phyloP scores from a whole-genome alignment of 2,797 vertebrate species.

The Syngnathus rostellatus region DNA sequence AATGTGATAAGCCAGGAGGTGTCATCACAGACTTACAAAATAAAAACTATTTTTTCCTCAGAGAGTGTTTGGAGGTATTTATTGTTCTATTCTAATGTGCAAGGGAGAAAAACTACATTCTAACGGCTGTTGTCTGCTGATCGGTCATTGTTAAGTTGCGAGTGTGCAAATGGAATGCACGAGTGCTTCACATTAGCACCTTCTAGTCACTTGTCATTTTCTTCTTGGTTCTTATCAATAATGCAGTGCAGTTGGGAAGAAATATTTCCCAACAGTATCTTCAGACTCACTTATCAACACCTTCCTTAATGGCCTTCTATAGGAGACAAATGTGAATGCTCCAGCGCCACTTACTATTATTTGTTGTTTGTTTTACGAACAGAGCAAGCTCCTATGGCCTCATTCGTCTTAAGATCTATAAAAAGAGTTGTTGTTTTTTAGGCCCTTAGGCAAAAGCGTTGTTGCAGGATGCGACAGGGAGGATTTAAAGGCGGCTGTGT shows the following conservation, averaged over 20 bases:
- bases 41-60: background rate
- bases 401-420: background rate
- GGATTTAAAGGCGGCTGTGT: background rate
- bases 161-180: background rate
- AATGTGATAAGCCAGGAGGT: too few relatives aligned
- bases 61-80: background rate
- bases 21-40: too few relatives aligned
- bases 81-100: background rate
- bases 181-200: background rate
- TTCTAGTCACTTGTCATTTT: background rate
- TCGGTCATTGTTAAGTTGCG: background rate
- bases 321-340: background rate
- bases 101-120: background rate
- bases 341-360: background rate
- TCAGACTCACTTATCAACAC: background rate
- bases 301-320: background rate
- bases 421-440: background rate
- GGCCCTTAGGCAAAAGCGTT: background rate
- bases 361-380: background rate
- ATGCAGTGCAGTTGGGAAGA: background rate
- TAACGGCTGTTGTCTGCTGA: background rate
- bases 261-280: background rate
- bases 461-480: background rate
- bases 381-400: background rate
- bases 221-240: background rate